Percentiles rank a stretch among this genome's conserved stretches.
Conservation (phyloP, 2,888 invertebrate genomes). For the Pseudolycoriella hygida region DNA sequence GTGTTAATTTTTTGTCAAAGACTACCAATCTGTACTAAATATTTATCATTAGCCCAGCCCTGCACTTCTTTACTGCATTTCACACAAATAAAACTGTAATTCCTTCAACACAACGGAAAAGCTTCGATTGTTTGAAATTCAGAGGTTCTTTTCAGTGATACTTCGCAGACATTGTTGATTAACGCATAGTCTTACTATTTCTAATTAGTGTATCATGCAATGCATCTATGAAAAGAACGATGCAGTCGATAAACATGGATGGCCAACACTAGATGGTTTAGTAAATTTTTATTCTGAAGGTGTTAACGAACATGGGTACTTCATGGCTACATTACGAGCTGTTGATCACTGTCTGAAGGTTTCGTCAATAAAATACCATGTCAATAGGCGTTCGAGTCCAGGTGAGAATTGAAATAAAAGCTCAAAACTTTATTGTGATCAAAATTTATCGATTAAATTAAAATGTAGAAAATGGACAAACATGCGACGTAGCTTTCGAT, state of each 20-base stretch:
- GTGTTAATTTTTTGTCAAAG: too few relatives aligned
- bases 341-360: conserved; percentile 45
- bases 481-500: conserved; percentile 56
- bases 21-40: too few relatives aligned
- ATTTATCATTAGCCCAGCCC: too few relatives aligned
- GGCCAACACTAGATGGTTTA: conserved; percentile 55
- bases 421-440: neutral
- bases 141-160: too few relatives aligned
- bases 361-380: conserved; percentile 21
- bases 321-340: conserved; percentile 53
- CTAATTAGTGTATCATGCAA: conserved; percentile 62
- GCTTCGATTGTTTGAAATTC: too few relatives aligned
- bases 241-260: conserved; percentile 55
- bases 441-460: neutral
- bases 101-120: too few relatives aligned
- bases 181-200: too few relatives aligned
- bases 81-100: too few relatives aligned
- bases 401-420: neutral
- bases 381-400: conserved; percentile 22
- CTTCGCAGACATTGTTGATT: too few relatives aligned
- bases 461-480: neutral
- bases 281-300: conserved; percentile 57
- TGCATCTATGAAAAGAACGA: conserved; percentile 65
- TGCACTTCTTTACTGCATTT: too few relatives aligned
- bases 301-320: conserved; percentile 58